Percentiles rank a stretch among this genome's conserved stretches.
Evolutionary conservation across 2,888 invertebrate species (phyloP).

Genomic region (Cerastis rubricosa): DNA sequence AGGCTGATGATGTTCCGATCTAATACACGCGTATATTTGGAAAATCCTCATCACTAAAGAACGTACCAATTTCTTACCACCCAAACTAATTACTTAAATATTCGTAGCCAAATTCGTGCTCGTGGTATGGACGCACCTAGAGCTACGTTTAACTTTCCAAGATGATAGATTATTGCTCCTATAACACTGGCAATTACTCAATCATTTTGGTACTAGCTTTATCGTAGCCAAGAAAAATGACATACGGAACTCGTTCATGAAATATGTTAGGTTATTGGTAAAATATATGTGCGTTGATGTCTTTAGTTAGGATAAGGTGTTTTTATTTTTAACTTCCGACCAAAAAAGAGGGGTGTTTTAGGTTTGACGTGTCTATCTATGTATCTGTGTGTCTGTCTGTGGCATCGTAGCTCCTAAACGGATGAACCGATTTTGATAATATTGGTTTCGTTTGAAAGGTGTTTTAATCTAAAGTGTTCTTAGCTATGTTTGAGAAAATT

Average conservation of each 20-base stretch:
- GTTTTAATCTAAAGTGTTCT: no score
- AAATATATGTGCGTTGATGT: slow-evolving; percentile 9
- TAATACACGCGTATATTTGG: no score
- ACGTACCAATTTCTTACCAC: no score
- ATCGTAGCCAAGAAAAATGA: neutral
- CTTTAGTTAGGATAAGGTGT: neutral
- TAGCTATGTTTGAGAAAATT: no score
- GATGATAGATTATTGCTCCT: slow-evolving; percentile 12
- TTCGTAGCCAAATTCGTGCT: neutral
- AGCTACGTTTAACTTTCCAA: neutral
- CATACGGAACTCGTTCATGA: neutral
- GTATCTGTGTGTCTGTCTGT: no score
- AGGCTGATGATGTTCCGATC: no score
- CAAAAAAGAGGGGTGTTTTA: no score
- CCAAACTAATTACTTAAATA: neutral
- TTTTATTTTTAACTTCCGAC: no score
- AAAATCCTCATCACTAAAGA: neutral
- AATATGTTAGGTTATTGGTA: neutral
- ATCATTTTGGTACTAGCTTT: slow-evolving; percentile 4
- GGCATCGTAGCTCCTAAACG: no score
- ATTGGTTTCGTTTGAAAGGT: no score
- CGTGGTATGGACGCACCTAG: neutral
- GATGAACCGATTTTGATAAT: no score
- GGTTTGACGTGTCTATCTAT: no score
- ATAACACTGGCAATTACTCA: slow-evolving; percentile 29